These are phyloP conservation scores for Omphaloscelis lunosa DNA, from an alignment of 2,888 invertebrate species.

Conservation along the genomic window DNA sequence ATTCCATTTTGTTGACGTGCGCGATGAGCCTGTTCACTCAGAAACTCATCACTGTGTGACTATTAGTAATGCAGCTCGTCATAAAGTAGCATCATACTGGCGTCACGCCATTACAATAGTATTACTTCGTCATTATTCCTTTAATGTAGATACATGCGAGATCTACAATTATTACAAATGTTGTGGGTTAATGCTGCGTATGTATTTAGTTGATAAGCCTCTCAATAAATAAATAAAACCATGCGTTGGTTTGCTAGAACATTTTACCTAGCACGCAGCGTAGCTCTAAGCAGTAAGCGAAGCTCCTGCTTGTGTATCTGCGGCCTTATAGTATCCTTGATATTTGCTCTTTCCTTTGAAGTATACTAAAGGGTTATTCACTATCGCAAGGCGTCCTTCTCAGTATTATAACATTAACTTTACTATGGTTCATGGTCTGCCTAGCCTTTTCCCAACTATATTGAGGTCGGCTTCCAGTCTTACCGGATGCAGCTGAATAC, in stretches of 20 bases:
- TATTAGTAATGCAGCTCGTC: neutral
- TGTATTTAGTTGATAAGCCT: neutral
- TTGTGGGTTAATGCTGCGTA: neutral
- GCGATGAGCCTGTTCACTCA: neutral
- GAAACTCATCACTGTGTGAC: neutral
- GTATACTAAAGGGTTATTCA: neutral
- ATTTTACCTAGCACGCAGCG: neutral
- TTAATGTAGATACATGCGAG: neutral
- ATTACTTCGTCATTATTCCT: neutral
- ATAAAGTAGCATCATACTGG: neutral
- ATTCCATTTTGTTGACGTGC: neutral
- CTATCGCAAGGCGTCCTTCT: neutral
- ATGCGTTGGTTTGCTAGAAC: too few relatives aligned
- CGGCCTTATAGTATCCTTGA: neutral
- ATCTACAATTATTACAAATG: neutral
- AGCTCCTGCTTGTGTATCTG: too few relatives aligned
- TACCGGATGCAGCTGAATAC: too few relatives aligned
- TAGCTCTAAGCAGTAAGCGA: neutral
- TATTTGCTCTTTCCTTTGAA: conserved; percentile 18
- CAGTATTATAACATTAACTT: neutral
- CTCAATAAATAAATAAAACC: neutral
- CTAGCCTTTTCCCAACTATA: too few relatives aligned
- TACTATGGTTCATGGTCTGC: too few relatives aligned
- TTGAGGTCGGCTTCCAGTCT: too few relatives aligned
- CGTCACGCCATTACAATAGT: neutral